Evolutionary conservation across 2,888 invertebrate genomes (phyloP).

Genomic region (Eilema caniola): DNA sequence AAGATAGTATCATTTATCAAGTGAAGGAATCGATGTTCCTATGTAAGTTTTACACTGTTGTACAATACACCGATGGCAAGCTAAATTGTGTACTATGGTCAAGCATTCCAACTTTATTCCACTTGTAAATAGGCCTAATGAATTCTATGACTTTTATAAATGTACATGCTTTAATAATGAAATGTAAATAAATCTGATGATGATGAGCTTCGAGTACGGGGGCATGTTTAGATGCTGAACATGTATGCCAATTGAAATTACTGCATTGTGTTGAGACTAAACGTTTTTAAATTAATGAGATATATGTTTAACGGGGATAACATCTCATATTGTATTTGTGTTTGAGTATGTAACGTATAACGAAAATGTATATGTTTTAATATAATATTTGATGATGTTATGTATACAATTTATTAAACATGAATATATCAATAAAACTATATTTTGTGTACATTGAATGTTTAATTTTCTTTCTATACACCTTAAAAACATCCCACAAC

Average conservation of each 20-base stretch:
- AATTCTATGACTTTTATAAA: conserved; percentile 76
- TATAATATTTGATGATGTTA: conserved; percentile 87
- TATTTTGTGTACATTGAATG: conserved; percentile 85
- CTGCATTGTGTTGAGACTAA: conserved; percentile 76
- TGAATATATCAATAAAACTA: conserved; percentile 88
- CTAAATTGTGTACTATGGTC: conserved; percentile 76
- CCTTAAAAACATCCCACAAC: conserved; percentile 54
- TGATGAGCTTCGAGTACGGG: conserved; percentile 73
- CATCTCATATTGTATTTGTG: conserved; percentile 87
- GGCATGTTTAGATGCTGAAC: conserved; percentile 71
- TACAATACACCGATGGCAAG: conserved; percentile 74
- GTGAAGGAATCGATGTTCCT: conserved; percentile 83
- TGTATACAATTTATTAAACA: conserved; percentile 88
- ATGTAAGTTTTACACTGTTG: conserved; percentile 74
- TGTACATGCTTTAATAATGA: conserved; percentile 81
- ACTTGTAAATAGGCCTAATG: conserved; percentile 86
- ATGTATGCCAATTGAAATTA: conserved; percentile 73
- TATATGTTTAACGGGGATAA: conserved; percentile 80
- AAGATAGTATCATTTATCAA: conserved; percentile 66
- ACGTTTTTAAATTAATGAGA: conserved; percentile 76
- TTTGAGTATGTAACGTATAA: conserved; percentile 85
- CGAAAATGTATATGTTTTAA: conserved; percentile 87
- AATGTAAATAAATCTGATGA: conserved; percentile 81
- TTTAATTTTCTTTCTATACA: conserved; percentile 74
- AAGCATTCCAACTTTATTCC: conserved; percentile 86